Conservation (phyloP, 2,113 vertebrate genomes). For the Uria aalge region DNA sequence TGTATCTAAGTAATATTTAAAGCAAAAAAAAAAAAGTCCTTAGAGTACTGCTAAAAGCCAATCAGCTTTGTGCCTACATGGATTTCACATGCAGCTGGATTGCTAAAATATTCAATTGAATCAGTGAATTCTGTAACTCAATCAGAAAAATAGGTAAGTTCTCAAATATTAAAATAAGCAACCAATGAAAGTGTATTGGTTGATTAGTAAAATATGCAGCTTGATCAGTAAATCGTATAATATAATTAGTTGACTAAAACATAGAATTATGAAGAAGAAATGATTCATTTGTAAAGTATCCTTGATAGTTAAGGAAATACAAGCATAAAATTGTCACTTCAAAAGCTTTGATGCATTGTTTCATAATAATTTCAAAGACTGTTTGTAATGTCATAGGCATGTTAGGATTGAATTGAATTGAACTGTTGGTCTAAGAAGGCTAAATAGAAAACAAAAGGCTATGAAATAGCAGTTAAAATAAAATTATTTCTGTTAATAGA, state of each 20-base stretch:
- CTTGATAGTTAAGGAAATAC: background rate
- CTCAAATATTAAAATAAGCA: conserved; percentile 19
- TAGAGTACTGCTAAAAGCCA: background rate
- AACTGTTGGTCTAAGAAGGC: background rate
- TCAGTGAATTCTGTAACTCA: background rate
- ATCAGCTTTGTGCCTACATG: background rate
- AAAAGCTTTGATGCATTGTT: background rate
- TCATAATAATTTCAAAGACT: background rate
- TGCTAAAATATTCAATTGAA: background rate
- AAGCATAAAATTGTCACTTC: background rate
- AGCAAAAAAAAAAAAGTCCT: background rate
- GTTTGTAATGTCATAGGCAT: background rate
- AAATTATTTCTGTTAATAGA: background rate
- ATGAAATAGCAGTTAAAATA: background rate
- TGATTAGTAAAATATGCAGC: conserved; percentile 55
- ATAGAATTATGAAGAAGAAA: conserved; percentile 7
- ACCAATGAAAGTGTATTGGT: background rate
- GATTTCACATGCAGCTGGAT: background rate
- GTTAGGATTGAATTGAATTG: background rate
- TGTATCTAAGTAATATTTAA: background rate
- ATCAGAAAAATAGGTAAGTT: background rate
- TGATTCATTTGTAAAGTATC: background rate
- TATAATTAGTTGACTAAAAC: background rate
- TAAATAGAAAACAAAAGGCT: background rate
- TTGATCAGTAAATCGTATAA: conserved; percentile 23